phyloP scores from a whole-genome alignment of 1,140 invertebrate species.

The Zaprionus camerounensis region DNA sequence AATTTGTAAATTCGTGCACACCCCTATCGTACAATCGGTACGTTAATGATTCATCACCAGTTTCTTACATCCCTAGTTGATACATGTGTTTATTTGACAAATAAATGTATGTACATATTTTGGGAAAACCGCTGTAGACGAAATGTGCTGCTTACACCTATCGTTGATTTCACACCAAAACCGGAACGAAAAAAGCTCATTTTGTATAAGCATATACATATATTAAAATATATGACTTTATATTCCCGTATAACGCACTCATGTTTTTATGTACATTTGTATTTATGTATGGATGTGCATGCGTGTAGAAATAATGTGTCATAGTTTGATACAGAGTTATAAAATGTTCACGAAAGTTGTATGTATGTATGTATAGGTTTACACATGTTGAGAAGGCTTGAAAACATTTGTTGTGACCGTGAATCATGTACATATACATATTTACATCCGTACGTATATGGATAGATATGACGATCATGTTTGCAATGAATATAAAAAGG shows the following conservation, averaged over 20 bases:
- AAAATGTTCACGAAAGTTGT: not conserved
- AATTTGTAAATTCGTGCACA: not conserved
- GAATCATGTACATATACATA: conserved; percentile 4
- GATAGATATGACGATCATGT: not conserved
- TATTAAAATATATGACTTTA: not conserved
- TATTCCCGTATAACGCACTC: not conserved
- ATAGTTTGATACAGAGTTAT: not conserved
- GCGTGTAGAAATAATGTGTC: conserved; percentile 1
- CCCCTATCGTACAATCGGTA: conserved; percentile 1
- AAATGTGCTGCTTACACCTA: not conserved
- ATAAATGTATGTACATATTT: not conserved
- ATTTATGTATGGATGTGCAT: not conserved
- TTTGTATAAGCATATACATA: not conserved
- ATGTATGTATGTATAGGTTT: not conserved
- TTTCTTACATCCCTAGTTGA: conserved; percentile 1
- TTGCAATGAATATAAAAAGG: not conserved
- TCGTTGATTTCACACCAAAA: conserved; percentile 1
- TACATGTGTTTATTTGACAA: not conserved
- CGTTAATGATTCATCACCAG: not conserved
- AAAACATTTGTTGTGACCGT: not conserved
- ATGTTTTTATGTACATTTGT: not conserved
- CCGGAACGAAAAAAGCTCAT: not conserved
- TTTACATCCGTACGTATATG: not conserved
- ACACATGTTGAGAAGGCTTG: not conserved
- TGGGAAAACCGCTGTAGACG: not conserved